Evolutionary conservation across 2,113 vertebrate genomes (phyloP).

Genomic region (Atrichornis clamosus): DNA sequence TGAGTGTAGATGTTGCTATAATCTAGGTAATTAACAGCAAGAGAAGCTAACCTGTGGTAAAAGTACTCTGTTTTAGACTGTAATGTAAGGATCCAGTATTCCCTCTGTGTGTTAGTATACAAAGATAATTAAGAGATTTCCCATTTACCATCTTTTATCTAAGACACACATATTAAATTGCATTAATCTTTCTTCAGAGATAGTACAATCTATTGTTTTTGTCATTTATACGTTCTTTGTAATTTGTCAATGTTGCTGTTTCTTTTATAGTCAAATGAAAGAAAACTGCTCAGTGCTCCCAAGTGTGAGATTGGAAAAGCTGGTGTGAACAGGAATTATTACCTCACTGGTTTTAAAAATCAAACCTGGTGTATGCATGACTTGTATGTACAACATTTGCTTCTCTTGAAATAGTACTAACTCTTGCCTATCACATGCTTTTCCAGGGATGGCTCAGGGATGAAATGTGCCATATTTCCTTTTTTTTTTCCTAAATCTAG

Average conservation of each 20-base stretch:
- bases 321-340: neutral
- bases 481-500: neutral
- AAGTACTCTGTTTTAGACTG: neutral
- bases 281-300: neutral
- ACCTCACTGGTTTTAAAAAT: neutral
- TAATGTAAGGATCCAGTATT: neutral
- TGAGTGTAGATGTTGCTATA: neutral
- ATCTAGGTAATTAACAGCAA: neutral
- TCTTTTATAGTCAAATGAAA: neutral
- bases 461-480: neutral
- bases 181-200: conserved; percentile 16
- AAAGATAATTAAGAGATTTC: conserved; percentile 28
- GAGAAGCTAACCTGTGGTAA: neutral
- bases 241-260: neutral
- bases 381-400: neutral
- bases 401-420: neutral
- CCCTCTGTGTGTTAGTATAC: neutral
- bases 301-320: neutral
- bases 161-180: neutral
- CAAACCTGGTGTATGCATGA: neutral
- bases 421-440: neutral
- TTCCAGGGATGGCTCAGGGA: neutral
- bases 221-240: neutral
- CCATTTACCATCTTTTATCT: neutral
- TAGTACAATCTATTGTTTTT: neutral